Evolutionary conservation across 1,140 invertebrate species (phyloP).

Genomic region (Neoseiulus cucumeris): DNA sequence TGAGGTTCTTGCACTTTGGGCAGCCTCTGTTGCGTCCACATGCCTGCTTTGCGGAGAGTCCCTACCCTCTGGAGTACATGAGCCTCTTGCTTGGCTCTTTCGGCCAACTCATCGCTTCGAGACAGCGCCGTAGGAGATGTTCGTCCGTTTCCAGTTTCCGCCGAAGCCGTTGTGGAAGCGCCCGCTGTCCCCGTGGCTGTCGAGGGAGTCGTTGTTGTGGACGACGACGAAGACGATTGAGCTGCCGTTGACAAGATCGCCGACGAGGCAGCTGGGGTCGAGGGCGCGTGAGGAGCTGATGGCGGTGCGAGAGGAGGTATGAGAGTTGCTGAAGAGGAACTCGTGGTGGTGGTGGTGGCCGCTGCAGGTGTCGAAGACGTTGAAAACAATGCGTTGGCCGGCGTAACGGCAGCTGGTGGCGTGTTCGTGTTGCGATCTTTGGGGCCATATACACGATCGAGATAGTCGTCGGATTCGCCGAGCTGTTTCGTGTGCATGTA

Average conservation of each 20-base stretch:
- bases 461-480: conserved; percentile 42
- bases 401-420: not conserved
- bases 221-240: not conserved
- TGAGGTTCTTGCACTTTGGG: conserved; percentile 78
- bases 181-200: not conserved
- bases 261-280: not conserved
- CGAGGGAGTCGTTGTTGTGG: conserved; percentile 1
- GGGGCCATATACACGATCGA: conserved; percentile 17
- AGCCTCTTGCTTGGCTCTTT: conserved; percentile 41
- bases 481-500: conserved; percentile 53
- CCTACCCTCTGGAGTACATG: conserved; percentile 74
- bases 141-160: not conserved
- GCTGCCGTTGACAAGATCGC: not conserved
- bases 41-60: conserved; percentile 51
- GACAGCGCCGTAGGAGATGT: conserved; percentile 5
- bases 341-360: not conserved
- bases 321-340: conserved; percentile 4
- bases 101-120: not conserved
- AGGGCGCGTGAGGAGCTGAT: not conserved
- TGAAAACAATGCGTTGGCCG: not conserved
- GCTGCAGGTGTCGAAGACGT: not conserved
- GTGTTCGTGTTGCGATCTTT: not conserved
- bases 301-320: not conserved
- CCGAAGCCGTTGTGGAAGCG: not conserved
- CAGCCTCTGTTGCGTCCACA: conserved; percentile 76